A percentile compares a stretch with the other conserved stretches of the same genome.
phyloP scores from a whole-genome alignment of 2,888 invertebrate genomes.

The Rhagophthalmus giganteus region DNA sequence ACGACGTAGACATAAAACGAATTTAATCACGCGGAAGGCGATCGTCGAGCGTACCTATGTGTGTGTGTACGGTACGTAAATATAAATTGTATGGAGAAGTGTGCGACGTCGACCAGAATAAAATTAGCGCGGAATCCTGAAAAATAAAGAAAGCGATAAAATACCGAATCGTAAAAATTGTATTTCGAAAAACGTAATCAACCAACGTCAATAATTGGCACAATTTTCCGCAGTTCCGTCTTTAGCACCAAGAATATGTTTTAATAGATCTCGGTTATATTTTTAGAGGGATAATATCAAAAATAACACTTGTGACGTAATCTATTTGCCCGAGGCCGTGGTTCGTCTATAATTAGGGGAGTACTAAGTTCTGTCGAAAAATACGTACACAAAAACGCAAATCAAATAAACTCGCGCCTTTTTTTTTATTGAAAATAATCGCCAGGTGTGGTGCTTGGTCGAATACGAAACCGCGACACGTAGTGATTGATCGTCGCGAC shows the following conservation, averaged over 20 bases:
- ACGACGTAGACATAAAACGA: no score
- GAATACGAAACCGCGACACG: constrained; percentile 34
- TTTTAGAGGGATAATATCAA: constrained; percentile 40
- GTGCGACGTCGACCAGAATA: no score
- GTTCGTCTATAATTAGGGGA: constrained; percentile 32
- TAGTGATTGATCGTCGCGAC: constrained; percentile 39
- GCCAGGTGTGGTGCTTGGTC: constrained; percentile 32
- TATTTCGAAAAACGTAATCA: constrained; percentile 24
- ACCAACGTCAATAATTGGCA: constrained; percentile 42
- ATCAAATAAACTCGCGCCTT: constrained; percentile 26
- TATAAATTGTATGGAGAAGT: no score
- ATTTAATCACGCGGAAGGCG: no score
- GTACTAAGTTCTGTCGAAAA: constrained; percentile 27
- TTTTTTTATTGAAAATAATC: constrained; percentile 33
- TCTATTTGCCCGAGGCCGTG: constrained; percentile 32
- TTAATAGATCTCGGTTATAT: constrained; percentile 38
- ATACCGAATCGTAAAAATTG: constrained; percentile 20
- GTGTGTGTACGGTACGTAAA: no score
- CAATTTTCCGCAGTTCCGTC: constrained; percentile 38
- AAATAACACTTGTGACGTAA: constrained; percentile 40
- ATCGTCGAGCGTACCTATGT: no score
- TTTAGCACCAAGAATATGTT: constrained; percentile 39
- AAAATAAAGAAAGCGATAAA: constrained; percentile 10
- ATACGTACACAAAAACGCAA: constrained; percentile 22
- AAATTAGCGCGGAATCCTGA: no score